Evolutionary conservation across 2,113 vertebrate species (phyloP).

Genomic region (Petrocephalus zakoni): DNA sequence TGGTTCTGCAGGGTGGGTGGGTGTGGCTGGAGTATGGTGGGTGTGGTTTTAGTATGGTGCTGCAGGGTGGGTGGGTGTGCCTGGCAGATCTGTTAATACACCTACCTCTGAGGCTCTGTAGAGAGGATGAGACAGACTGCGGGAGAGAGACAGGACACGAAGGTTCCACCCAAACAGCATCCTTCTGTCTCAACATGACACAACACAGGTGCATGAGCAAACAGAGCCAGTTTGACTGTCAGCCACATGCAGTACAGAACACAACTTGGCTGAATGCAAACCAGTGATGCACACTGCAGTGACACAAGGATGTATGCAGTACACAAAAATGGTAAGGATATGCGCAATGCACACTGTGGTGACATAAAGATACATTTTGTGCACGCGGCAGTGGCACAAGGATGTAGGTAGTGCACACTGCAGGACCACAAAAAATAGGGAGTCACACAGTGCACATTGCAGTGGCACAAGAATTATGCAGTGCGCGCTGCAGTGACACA

Average conservation of each 20-base stretch:
- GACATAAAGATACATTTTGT: constrained; percentile 9
- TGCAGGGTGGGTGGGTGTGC: not conserved
- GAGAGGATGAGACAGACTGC: constrained; percentile 15
- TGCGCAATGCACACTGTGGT: not conserved
- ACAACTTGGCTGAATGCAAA: not conserved
- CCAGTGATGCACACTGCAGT: not conserved
- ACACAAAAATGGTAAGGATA: too few relatives aligned
- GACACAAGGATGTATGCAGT: not conserved
- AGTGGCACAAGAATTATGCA: not conserved
- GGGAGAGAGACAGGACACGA: constrained; percentile 36
- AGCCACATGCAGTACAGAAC: not conserved
- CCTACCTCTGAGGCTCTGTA: constrained; percentile 34
- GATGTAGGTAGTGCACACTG: too few relatives aligned
- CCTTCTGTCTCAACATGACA: constrained; percentile 32
- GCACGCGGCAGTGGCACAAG: not conserved
- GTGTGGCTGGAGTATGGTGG: not conserved
- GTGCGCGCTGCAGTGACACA: not conserved
- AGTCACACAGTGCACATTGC: not conserved
- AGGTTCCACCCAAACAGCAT: constrained; percentile 37
- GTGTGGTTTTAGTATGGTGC: not conserved
- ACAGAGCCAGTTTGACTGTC: not conserved
- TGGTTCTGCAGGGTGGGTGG: not conserved
- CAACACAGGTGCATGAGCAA: not conserved
- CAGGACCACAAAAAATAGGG: too few relatives aligned
- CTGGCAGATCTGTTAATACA: not conserved